These are phyloP conservation scores for Nasonia longicornis DNA, from an alignment of 1,140 invertebrate species.

Conservation along the genomic window DNA sequence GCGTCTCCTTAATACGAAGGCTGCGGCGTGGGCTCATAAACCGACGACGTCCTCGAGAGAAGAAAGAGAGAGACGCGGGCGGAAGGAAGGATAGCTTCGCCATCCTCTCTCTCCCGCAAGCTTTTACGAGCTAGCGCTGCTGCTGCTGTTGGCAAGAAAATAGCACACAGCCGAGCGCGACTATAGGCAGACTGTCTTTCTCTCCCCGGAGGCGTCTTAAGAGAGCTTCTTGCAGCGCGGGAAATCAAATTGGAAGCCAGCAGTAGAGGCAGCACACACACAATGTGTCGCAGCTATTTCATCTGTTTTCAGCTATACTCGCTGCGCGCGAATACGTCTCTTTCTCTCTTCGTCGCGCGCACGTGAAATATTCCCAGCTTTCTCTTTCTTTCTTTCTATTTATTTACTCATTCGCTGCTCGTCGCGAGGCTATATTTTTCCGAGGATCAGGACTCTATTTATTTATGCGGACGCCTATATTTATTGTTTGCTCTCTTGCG, in stretches of 20 bases:
- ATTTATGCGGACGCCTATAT: background rate
- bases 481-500: background rate
- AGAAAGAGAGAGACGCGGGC: background rate
- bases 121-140: background rate
- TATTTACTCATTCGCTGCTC: background rate
- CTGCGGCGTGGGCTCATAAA: background rate
- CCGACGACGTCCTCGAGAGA: background rate
- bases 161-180: background rate
- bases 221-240: constrained; percentile 2
- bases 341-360: background rate
- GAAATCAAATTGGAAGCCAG: background rate
- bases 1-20: background rate
- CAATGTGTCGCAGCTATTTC: background rate
- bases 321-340: background rate
- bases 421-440: background rate
- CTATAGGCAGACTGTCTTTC: background rate
- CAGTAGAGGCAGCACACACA: background rate
- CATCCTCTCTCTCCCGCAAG: background rate
- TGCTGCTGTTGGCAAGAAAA: background rate
- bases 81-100: background rate
- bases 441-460: background rate
- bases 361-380: background rate
- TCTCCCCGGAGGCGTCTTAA: background rate
- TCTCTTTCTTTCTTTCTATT: background rate
- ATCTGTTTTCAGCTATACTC: background rate